Evolutionary conservation across 2,113 vertebrate genomes (phyloP), one percentile per base, ranked within the genome.

Genomic region (Anoura caudifer): DNA sequence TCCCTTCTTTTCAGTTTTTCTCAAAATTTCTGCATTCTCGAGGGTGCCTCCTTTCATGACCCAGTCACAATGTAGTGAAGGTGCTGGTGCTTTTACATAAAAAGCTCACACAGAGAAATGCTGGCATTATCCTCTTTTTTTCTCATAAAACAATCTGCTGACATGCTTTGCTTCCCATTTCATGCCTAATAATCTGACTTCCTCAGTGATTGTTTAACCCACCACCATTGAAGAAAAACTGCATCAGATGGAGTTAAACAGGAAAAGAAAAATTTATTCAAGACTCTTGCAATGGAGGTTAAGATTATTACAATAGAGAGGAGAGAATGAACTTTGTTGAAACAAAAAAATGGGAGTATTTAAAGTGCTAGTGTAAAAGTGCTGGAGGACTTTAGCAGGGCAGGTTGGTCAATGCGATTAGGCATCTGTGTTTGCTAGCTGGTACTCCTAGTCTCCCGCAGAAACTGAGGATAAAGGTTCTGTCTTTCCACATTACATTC

Each of bases 311-410:
- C 11, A 56, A 20, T 33, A 26, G 31, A 24, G 45, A 70, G 47
- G 47, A 69, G 28, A 92, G 31, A 70, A 0, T 41, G 31, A 96
- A 20, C 4, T 70, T 33, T 31, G 3, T 26, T 15, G 5, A 65
- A 45, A 65, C 20, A n/a, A 38, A 93, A 93, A 81, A 19, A 5
- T 12, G 28, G 17, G 10, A 11, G 9, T 76, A 19, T 7, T 82
- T 61, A 17, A 75, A 50, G 70, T 50, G 2, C 31, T 38, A 38
- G 41, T 41, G 22, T 50, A 11, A 63, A 61, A 61, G 6, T n/a
- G 17, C 31, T 16, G 22, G 4, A 43, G 10, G 13, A 8, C 61
- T 15, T 36, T 16, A 19, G 1, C 0, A n/a, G 1, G 26, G 14
- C 4, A 75, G 8, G 10, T 16, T 88, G 41, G 26, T n/a, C 24